phyloP scores from a whole-genome alignment of 2,113 vertebrate species.

The Prinia subflava region DNA sequence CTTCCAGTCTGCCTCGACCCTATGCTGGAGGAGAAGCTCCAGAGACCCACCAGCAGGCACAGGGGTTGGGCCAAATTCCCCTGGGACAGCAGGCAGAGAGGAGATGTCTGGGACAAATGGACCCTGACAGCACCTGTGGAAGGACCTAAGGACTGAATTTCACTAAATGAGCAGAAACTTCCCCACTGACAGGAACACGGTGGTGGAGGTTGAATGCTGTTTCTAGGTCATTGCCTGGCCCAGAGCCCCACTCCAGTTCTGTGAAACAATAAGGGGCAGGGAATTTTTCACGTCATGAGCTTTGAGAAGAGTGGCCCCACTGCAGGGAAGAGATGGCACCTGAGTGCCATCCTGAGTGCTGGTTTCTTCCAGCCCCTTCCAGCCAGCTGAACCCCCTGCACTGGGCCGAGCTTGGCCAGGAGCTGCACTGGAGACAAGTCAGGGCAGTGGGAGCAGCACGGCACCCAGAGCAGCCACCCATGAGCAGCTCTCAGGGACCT shows the following conservation, averaged over 20 bases:
- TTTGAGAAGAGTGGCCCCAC: not conserved
- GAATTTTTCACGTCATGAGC: not conserved
- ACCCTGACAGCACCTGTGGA: not conserved
- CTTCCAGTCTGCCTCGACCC: not conserved
- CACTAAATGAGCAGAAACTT: not conserved
- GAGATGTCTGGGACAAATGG: not conserved
- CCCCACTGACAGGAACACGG: fast-evolving
- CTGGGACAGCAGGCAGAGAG: not conserved
- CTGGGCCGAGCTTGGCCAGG: not conserved
- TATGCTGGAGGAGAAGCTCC: fast-evolving
- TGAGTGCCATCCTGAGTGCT: not conserved
- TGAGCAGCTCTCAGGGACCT: not conserved
- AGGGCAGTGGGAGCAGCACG: fast-evolving
- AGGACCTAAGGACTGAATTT: not conserved
- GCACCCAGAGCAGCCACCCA: not conserved
- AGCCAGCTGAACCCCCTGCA: not conserved
- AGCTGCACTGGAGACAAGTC: not conserved
- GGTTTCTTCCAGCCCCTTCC: not conserved
- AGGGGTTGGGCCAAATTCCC: not conserved
- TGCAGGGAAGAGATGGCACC: not conserved
- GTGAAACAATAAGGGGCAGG: not conserved
- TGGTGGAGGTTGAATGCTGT: fast-evolving
- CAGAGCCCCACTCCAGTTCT: not conserved
- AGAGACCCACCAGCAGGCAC: fast-evolving
- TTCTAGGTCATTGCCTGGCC: not conserved